Percentiles rank a stretch among this genome's conserved stretches.
These are phyloP conservation scores for Chascanopsetta lugubris DNA, from an alignment of 2,113 vertebrate species.

Conservation along the genomic window DNA sequence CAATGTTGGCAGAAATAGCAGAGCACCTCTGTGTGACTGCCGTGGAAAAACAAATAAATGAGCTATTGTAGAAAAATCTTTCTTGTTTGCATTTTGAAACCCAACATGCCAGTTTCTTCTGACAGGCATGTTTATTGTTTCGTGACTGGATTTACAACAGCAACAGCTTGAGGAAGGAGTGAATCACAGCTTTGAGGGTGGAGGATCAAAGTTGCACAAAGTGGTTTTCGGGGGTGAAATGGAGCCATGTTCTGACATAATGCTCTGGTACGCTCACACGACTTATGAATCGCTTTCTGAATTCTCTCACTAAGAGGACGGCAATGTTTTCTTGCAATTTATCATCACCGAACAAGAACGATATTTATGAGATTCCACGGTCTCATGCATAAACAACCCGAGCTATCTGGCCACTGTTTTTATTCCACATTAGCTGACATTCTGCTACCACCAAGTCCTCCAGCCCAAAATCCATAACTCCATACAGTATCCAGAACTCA, in stretches of 20 bases:
- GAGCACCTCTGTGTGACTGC: conserved; percentile 43
- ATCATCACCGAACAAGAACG: not conserved
- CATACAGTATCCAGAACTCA: not conserved
- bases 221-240: conserved; percentile 56
- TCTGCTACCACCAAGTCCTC: not conserved
- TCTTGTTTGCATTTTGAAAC: conserved; percentile 52
- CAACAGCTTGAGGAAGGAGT: conserved; percentile 57
- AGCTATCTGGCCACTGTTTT: no score
- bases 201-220: conserved; percentile 53
- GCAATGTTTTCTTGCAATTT: conserved; percentile 9
- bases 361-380: not conserved
- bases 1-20: conserved; percentile 42
- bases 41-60: conserved; percentile 60
- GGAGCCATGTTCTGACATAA: conserved; percentile 53
- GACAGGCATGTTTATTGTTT: conserved; percentile 57
- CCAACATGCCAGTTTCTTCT: conserved; percentile 42
- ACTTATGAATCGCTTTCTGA: conserved; percentile 11
- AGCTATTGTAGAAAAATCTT: conserved; percentile 41
- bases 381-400: no score
- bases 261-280: conserved; percentile 36
- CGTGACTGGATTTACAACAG: conserved; percentile 59
- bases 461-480: not conserved
- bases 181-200: conserved; percentile 64
- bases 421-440: no score
- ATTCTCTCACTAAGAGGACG: conserved; percentile 8